These are phyloP conservation scores for Ophioninae sp. DNA, from an alignment of 2,888 invertebrate species.

Conservation along the genomic window DNA sequence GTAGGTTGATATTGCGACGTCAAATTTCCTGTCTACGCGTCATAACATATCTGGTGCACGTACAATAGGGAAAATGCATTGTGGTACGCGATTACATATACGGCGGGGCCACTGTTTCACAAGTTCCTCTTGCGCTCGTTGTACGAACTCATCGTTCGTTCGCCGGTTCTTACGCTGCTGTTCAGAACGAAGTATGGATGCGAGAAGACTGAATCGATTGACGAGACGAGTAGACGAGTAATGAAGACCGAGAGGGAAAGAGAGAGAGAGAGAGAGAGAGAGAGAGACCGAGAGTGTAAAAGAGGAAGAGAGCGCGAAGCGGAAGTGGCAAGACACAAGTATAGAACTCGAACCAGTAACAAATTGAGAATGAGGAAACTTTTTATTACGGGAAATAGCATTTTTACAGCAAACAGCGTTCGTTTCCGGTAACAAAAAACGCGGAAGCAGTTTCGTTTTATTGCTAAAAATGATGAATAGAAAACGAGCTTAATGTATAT, in stretches of 20 bases:
- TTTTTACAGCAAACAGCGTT: constrained; percentile 1
- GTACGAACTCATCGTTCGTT: constrained; percentile 7
- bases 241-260: constrained; percentile 24
- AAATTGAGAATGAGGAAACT: constrained; percentile 1
- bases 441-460: background rate
- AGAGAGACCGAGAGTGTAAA: constrained; percentile 55
- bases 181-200: constrained; percentile 20
- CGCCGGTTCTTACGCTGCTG: constrained; percentile 11
- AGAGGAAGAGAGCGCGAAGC: constrained; percentile 23
- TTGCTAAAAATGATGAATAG: background rate
- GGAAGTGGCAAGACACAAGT: constrained; percentile 40
- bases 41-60: background rate
- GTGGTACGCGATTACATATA: background rate
- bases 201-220: constrained; percentile 58
- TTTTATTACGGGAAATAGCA: constrained; percentile 13
- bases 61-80: background rate
- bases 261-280: constrained; percentile 3
- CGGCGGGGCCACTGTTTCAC: constrained; percentile 3
- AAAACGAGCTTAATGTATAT: background rate
- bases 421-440: background rate
- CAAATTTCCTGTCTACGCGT: background rate
- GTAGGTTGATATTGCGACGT: no score
- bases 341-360: constrained; percentile 21
- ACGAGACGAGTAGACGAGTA: constrained; percentile 54
- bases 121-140: constrained; percentile 16